Evolutionary conservation across 2,113 vertebrate genomes (phyloP).

Genomic region (Solea solea): DNA sequence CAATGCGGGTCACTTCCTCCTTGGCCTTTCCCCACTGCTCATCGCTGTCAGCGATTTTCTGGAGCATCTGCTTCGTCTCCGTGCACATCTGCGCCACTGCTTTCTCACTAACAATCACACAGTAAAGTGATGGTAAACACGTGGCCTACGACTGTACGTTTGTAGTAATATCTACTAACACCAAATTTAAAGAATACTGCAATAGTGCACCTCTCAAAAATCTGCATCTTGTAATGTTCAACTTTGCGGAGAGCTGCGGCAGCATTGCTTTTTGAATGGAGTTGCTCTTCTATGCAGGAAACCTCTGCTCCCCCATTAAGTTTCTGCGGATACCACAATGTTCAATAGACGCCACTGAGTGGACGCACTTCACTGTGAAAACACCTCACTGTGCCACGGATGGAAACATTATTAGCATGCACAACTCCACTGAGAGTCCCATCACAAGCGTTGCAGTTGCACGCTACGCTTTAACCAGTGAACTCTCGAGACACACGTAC

Average conservation of each 20-base stretch:
- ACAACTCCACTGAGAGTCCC: slow-evolving; percentile 6
- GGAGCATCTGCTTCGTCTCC: slow-evolving; percentile 70
- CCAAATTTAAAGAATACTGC: background rate
- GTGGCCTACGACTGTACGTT: background rate
- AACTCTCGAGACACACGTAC: slow-evolving; percentile 16
- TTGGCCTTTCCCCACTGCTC: slow-evolving; percentile 72
- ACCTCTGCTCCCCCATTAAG: slow-evolving; percentile 61
- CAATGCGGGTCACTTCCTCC: slow-evolving; percentile 71
- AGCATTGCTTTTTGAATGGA: slow-evolving; percentile 57
- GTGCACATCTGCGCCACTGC: slow-evolving; percentile 67
- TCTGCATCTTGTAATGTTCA: slow-evolving; percentile 51
- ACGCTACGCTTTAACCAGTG: background rate
- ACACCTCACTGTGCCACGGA: slow-evolving; percentile 9
- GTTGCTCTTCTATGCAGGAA: slow-evolving; percentile 59
- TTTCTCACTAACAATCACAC: slow-evolving; percentile 58
- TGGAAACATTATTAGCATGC: slow-evolving; percentile 36
- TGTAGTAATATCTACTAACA: background rate
- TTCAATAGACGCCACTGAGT: slow-evolving; percentile 13
- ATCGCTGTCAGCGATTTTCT: slow-evolving; percentile 74
- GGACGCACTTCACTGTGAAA: slow-evolving; percentile 26
- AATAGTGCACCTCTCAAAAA: slow-evolving; percentile 53
- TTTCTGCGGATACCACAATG: slow-evolving; percentile 66
- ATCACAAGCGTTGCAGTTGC: slow-evolving; percentile 4
- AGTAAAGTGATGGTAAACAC: slow-evolving; percentile 19
- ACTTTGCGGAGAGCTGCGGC: slow-evolving; percentile 47